Conservation (phyloP, 2,113 vertebrate genomes). For the Hydropotes inermis region DNA sequence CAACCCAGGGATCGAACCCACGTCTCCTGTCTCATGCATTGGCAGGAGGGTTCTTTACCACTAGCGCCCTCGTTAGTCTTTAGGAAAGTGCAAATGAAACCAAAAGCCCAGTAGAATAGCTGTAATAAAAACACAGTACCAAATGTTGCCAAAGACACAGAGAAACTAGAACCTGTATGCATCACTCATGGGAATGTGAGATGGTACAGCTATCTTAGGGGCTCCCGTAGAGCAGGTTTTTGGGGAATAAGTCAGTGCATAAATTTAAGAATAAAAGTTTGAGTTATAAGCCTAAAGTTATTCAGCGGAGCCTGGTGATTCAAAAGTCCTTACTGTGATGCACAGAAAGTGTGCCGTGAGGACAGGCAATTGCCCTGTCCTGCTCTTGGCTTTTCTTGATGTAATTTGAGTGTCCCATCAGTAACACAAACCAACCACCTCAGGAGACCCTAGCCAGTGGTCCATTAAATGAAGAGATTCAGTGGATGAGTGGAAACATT, state of each 20-base stretch:
- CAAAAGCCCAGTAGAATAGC: not conserved
- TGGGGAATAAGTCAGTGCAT: not conserved
- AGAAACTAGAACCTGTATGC: not conserved
- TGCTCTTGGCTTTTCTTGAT: too few species aligned
- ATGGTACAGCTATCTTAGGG: too few species aligned
- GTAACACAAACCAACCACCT: not conserved
- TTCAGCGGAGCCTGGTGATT: not conserved
- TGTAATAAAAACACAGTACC: not conserved
- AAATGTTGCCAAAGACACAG: too few species aligned
- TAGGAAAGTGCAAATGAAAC: not conserved
- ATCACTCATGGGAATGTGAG: not conserved
- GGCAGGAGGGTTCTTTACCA: not conserved
- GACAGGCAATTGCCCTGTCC: rapidly evolving
- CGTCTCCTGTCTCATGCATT: not conserved
- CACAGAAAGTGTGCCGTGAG: not conserved
- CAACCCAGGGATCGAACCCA: rapidly evolving
- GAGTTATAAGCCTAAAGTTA: not conserved
- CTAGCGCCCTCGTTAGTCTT: not conserved
- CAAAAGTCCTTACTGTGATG: not conserved
- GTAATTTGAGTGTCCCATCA: not conserved
- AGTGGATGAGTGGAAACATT: not conserved
- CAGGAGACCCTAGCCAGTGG: too few species aligned
- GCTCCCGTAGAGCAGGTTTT: rapidly evolving
- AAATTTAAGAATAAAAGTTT: not conserved
- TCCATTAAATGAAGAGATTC: not conserved